Conservation (phyloP, 2,888 invertebrate species). For the Coelogynopora nodosa region DNA sequence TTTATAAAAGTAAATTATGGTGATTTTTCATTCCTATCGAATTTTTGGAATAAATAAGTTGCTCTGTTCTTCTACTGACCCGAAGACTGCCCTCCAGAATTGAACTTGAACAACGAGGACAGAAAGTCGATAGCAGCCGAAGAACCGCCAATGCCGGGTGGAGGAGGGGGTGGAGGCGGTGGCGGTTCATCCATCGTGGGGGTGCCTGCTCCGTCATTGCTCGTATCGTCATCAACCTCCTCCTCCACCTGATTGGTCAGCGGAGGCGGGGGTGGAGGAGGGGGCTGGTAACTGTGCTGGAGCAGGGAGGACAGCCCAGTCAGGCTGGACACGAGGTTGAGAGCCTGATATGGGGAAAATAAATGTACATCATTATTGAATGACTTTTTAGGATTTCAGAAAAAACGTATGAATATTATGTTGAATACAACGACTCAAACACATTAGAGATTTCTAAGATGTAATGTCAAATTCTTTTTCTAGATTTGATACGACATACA, state of each 20-base stretch:
- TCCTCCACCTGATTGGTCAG: neutral
- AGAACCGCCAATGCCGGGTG: neutral
- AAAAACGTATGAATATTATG: no score
- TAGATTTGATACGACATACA: no score
- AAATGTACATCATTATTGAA: no score
- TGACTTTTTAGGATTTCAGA: no score
- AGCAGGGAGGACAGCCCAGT: neutral
- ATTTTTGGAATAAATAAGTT: no score
- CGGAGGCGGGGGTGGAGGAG: neutral
- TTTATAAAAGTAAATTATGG: no score
- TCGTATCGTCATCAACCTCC: neutral
- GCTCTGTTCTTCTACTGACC: no score
- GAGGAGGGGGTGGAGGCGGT: neutral
- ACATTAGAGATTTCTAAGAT: no score
- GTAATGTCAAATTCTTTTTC: no score
- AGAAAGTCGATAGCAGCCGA: neutral
- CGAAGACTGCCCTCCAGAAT: no score
- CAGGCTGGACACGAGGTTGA: neutral
- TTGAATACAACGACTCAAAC: no score
- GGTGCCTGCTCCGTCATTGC: constrained; percentile 27
- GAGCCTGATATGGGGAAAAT: neutral
- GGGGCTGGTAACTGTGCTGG: neutral
- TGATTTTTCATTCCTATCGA: no score
- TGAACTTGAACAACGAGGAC: neutral
- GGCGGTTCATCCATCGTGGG: constrained; percentile 33